Evolutionary conservation across 2,113 vertebrate species (phyloP), one percentile per base, ranked within the genome.

Genomic region (Bostrychus sinensis): DNA sequence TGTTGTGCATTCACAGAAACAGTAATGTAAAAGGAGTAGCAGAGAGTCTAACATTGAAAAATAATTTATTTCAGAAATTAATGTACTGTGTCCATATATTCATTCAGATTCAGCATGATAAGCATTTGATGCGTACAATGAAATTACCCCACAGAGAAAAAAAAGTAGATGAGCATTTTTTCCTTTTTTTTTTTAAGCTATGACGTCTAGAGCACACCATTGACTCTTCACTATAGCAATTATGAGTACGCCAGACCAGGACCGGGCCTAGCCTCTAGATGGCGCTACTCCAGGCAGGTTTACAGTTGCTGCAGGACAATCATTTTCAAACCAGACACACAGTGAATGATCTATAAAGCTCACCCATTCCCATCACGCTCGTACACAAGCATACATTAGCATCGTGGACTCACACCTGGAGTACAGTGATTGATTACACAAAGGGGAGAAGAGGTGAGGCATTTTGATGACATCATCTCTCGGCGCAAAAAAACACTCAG

Each of bases 11-110:
- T 13, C 22, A 16, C 2, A 22, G 5, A 48, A 48, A 48, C 5
- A 23, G n/a, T n/a, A n/a, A n/a, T n/a, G 30, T 32, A 32, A 66
- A 73, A 42, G 13, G 19, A 89, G 23, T 5, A 78, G 62, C 66
- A 76, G 61, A 58, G 68, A 0, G 2, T 3, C 42, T 69, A 86
- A 89, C 89, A 91, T 91, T 89, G 87, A 90, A 92, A 91, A 90
- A 91, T 90, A 86, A 90, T 91, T 90, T 91, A 91, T 91, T 91
- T 91, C 81, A 78, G 88, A 91, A 91, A n/a, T n/a, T n/a, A n/a
- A 91, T 84, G 85, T 88, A 86, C 83, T 81, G 86, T 87, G 87
- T 91, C 89, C 84, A 89, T 86, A 90, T 89, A 88, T 89, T 81
- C 90, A 91, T 84, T 88, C 88, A 90, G 80, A 81, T 82, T 83